Evolutionary conservation across 2,113 vertebrate genomes (phyloP).

Genomic region (Brienomyrus longianalis): DNA sequence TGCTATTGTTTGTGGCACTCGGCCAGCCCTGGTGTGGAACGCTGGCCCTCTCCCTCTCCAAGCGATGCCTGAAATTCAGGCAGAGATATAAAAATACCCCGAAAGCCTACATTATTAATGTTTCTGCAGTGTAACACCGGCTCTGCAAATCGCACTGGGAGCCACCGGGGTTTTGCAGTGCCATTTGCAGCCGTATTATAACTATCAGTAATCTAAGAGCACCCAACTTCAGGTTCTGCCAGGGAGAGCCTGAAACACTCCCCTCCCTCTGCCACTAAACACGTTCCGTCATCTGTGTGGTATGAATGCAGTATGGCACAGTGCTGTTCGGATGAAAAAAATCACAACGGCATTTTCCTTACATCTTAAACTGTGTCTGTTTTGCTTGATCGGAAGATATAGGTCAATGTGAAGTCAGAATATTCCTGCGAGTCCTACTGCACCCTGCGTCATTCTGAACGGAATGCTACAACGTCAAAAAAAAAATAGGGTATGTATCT

Average conservation of each 20-base stretch:
- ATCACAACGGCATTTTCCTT: neutral
- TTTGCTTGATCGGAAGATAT: neutral
- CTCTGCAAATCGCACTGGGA: neutral
- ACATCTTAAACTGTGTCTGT: neutral
- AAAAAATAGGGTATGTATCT: neutral
- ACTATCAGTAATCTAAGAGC: neutral
- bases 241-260: neutral
- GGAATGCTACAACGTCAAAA: neutral
- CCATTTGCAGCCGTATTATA: neutral
- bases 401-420: neutral
- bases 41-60: neutral
- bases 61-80: neutral
- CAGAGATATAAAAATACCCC: neutral
- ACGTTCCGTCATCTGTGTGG: neutral
- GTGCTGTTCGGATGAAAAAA: neutral
- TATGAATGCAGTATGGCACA: neutral
- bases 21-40: neutral
- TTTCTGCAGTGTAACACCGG: neutral
- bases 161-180: neutral
- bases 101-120: neutral
- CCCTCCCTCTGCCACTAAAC: neutral
- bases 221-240: neutral
- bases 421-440: neutral
- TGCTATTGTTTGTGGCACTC: neutral
- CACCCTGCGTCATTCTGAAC: neutral